Evolutionary conservation across 2,797 vertebrate species (phyloP), one percentile per base, ranked within the genome.

Genomic region (Hydrophis major): DNA sequence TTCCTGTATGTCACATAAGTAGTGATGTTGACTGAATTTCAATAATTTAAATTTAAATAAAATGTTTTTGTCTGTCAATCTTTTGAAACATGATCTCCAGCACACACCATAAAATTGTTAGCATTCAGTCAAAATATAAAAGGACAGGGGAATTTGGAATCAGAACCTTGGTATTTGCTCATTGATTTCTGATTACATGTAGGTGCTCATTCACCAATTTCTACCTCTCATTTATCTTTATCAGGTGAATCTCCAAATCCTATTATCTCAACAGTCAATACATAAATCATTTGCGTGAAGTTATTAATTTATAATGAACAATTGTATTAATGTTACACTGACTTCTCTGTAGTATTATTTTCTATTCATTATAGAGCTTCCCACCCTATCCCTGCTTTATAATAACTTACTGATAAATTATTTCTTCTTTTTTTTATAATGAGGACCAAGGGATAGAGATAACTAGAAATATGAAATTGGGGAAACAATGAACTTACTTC

Each of bases 241-340:
- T 57, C n/a, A 47, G 61, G 25, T 27, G 37, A 13, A 37, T 87
- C 28, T 87, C 55, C 87, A 90, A 66, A 87, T 93, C 50, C 8
- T 74, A 57, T 92, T 78, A 56, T 27, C 59, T 28, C 10, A 56
- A 37, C 47, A 87, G 86, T 93, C 88, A 91, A 53, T 95, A 63
- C 20, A 61, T 78, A 42, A 63, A 91, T 95, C 42, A 94, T 94
- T 93, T 92, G 90, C 69, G 89, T 90, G 53, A 90, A 37, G 88
- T 10, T 78, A 93, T 66, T 60, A 60, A 37, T 86, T 86, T 90
- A 90, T 95, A 90, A 92, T 93, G 93, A 95, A n/a, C 94, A 90
- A 95, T 69, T 87, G 74, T 94, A 20, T 0, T 95, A 95, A 96
- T 74, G 86, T 92, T 96, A 97, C 97, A 97, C 94, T 96, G 95